Conservation (phyloP, 2,113 vertebrate genomes). For the Oriolus oriolus region DNA sequence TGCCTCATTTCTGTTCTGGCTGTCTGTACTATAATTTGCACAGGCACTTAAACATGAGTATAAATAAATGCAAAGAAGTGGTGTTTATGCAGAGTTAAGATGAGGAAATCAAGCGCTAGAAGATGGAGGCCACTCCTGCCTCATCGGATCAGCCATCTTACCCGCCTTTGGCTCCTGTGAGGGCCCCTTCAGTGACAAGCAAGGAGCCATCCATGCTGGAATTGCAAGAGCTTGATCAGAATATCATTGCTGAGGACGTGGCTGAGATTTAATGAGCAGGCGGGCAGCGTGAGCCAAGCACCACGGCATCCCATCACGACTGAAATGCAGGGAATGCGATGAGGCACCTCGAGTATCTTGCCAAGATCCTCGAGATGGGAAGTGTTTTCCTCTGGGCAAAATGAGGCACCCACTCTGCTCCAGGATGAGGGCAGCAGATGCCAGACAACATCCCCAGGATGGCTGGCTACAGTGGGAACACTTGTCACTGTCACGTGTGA, state of each 20-base stretch:
- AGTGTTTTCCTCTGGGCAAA: not conserved
- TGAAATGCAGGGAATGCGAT: accelerated
- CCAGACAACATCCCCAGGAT: not conserved
- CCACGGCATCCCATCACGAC: accelerated
- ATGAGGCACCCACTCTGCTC: not conserved
- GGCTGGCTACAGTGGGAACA: not conserved
- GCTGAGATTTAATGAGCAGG: not conserved
- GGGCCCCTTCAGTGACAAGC: not conserved
- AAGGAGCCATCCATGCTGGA: not conserved
- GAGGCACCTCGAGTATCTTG: not conserved
- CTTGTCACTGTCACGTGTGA: accelerated
- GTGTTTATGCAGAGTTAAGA: slow-evolving; percentile 41
- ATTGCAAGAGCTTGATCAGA: not conserved
- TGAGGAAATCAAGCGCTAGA: slow-evolving; percentile 8
- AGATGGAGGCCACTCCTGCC: not conserved
- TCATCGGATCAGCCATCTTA: not conserved
- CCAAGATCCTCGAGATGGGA: not conserved
- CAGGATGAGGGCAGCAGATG: not conserved
- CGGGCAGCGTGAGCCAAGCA: accelerated
- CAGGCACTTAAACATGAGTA: slow-evolving; percentile 64
- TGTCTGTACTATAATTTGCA: slow-evolving; percentile 69
- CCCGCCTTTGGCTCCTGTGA: not conserved
- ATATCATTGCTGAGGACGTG: not conserved
- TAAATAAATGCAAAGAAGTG: slow-evolving; percentile 40
- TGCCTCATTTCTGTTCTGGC: slow-evolving; percentile 66